Evolutionary conservation across 1,140 invertebrate genomes (phyloP).

Genomic region (Homarus americanus): DNA sequence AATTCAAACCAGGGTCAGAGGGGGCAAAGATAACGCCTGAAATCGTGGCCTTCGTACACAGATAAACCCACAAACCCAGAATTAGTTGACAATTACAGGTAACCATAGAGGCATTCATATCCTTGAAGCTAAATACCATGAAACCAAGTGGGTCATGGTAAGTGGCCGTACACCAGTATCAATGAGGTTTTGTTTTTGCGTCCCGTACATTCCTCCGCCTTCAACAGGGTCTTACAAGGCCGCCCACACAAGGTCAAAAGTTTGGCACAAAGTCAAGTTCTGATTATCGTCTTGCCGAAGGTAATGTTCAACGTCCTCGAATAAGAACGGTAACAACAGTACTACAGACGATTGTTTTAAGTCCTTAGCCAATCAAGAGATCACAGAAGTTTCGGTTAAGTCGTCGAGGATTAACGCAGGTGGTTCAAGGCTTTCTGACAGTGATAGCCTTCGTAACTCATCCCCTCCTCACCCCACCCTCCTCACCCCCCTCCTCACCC

Average conservation of each 20-base stretch:
- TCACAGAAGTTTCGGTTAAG: no score
- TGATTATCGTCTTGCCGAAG: background rate
- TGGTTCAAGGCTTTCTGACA: no score
- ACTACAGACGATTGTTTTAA: background rate
- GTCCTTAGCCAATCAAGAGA: background rate
- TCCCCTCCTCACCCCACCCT: no score
- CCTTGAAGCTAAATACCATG: no score
- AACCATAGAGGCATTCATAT: no score
- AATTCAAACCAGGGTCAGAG: background rate
- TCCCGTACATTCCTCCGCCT: background rate
- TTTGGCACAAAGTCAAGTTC: slow-evolving; percentile 7
- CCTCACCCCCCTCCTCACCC: no score
- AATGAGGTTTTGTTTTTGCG: background rate
- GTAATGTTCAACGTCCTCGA: background rate
- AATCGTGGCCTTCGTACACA: background rate
- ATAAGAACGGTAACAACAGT: background rate
- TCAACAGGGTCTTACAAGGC: background rate
- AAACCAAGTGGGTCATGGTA: no score
- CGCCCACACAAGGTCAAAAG: slow-evolving; percentile 32
- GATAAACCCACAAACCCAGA: background rate
- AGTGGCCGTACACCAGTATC: background rate
- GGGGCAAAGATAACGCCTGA: background rate
- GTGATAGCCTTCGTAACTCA: no score
- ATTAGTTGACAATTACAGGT: no score
- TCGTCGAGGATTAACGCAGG: no score